A percentile compares a stretch with the other conserved stretches of the same genome.
These are phyloP conservation scores for Aphaenogaster ashmeadi DNA, from an alignment of 1,140 invertebrate species.

Conservation along the genomic window DNA sequence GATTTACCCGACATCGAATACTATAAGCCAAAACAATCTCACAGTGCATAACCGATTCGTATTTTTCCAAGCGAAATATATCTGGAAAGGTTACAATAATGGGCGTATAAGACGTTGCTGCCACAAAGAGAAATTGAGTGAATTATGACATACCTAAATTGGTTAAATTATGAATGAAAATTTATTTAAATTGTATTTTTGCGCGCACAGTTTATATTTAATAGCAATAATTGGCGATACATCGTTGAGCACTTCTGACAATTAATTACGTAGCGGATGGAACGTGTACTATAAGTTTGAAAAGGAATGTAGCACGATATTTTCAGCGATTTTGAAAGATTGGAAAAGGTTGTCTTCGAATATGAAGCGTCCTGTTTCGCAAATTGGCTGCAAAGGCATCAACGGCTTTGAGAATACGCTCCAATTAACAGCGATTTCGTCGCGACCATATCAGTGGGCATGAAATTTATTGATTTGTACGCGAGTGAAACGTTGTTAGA, in stretches of 20 bases:
- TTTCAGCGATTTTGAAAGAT: background rate
- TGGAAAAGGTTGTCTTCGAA: constrained; percentile 1
- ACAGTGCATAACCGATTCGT: background rate
- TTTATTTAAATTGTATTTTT: background rate
- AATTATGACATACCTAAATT: background rate
- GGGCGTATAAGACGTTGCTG: background rate
- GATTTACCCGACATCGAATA: constrained; percentile 87
- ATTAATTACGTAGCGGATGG: background rate
- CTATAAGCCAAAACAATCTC: constrained; percentile 70
- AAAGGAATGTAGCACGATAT: background rate
- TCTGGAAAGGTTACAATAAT: background rate
- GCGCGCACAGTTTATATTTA: background rate
- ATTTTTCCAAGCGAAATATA: background rate
- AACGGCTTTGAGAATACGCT: constrained; percentile 52
- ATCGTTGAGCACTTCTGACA: background rate
- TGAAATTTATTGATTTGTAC: constrained; percentile 1
- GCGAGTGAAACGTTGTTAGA: background rate
- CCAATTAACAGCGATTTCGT: constrained; percentile 67
- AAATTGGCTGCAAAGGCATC: constrained; percentile 43
- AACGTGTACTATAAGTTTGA: background rate
- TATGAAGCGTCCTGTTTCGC: background rate
- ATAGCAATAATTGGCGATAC: background rate
- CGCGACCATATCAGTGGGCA: constrained; percentile 13
- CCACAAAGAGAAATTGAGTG: background rate
- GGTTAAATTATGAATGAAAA: background rate